Evolutionary conservation across 2,888 invertebrate species (phyloP).

Genomic region (Isotomurus palustris): DNA sequence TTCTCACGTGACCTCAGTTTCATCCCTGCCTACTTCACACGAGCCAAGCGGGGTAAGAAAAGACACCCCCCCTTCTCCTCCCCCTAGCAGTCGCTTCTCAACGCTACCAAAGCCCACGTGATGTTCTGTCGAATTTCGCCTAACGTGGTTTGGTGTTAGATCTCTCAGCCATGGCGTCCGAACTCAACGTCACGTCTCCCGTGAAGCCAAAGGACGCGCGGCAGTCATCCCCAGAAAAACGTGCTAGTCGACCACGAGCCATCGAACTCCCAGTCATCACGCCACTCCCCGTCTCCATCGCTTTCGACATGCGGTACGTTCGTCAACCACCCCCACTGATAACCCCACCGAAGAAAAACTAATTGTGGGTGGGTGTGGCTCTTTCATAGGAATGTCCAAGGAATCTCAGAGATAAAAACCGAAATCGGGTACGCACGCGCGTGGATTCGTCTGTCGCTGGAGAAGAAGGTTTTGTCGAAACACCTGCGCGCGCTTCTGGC

Average conservation of each 20-base stretch:
- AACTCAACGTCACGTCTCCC: slow-evolving; percentile 59
- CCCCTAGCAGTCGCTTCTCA: no score
- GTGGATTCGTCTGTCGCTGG: slow-evolving; percentile 91
- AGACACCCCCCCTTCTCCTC: no score
- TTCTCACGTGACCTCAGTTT: not conserved
- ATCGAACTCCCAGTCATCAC: slow-evolving; percentile 56
- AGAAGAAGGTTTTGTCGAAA: slow-evolving; percentile 90
- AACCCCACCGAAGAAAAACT: not conserved
- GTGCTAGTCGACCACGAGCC: slow-evolving; percentile 50
- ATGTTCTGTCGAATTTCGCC: no score
- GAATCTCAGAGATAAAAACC: slow-evolving; percentile 97
- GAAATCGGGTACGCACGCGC: slow-evolving; percentile 93
- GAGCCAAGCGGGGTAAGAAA: no score
- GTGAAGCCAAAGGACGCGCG: slow-evolving; percentile 45
- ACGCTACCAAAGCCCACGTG: no score
- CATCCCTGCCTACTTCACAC: not conserved
- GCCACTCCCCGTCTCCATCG: slow-evolving; percentile 74
- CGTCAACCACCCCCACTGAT: not conserved
- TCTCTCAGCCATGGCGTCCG: slow-evolving; percentile 70
- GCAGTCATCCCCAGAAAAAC: slow-evolving; percentile 47
- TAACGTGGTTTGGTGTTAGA: no score
- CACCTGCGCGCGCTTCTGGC: slow-evolving; percentile 82
- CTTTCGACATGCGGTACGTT: slow-evolving; percentile 76
- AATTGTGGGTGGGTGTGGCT: not conserved
- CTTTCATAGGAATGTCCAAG: slow-evolving; percentile 68